Evolutionary conservation across 2,113 vertebrate species (phyloP).

Genomic region (Dolichotis patagonum): DNA sequence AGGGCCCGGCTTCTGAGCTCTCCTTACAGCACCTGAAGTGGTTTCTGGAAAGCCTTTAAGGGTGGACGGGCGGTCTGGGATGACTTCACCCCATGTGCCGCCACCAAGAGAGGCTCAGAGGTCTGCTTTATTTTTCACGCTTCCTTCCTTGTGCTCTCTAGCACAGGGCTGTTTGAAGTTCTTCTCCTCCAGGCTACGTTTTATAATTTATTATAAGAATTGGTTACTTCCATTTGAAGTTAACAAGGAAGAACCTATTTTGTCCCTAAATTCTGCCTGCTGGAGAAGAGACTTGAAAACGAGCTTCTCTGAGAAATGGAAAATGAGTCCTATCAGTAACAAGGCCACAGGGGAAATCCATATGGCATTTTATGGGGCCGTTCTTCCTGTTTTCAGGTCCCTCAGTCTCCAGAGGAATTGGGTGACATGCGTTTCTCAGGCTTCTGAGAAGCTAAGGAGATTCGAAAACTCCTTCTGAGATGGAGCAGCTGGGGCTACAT

Average conservation of each 20-base stretch:
- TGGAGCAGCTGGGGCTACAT: not conserved
- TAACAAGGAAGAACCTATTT: not conserved
- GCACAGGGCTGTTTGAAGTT: not conserved
- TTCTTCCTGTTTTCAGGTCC: not conserved
- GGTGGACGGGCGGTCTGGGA: not conserved
- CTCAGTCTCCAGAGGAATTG: not conserved
- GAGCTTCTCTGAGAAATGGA: not conserved
- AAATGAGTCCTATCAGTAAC: rapidly evolving
- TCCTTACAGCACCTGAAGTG: rapidly evolving
- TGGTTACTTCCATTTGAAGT: not conserved
- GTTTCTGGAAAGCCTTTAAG: not conserved
- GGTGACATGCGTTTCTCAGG: rapidly evolving
- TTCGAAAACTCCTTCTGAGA: not conserved
- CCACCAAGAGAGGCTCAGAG: not conserved
- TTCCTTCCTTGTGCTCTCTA: not conserved
- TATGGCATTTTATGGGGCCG: rapidly evolving
- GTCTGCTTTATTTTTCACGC: not conserved
- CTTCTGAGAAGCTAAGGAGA: constrained; percentile 43
- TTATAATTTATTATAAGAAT: not conserved
- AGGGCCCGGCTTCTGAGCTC: rapidly evolving
- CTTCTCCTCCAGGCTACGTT: not conserved
- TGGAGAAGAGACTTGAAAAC: not conserved
- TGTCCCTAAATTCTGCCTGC: not conserved
- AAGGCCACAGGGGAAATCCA: not conserved
- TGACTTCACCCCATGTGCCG: rapidly evolving